Base-by-base conservation (phyloP, 1,140 invertebrate species). In the Leptestheria dahalacensis region DNA sequence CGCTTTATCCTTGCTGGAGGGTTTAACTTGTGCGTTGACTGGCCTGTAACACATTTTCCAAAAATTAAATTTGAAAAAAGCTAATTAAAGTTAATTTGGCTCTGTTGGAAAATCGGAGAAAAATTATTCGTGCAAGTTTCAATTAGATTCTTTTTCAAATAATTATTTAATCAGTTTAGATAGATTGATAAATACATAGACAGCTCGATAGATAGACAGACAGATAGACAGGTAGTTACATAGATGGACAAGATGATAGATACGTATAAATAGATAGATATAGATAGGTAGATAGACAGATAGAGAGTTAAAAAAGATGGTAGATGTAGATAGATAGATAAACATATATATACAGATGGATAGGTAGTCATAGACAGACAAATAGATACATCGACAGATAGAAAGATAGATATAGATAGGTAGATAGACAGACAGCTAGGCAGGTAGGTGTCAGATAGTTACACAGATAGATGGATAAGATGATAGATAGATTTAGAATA, bases 111-210 rank as follows among this genome's bases (percentile, higher is more conserved):
- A n/a, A n/a, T n/a, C n/a, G n/a, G n/a, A n/a, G n/a, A n/a, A n/a
- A n/a, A n/a, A n/a, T n/a, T n/a, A n/a, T n/a, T n/a, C n/a, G n/a
- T n/a, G 53, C 33, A 41, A 41, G 53, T 59, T 54, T n/a, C 24
- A 46, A 48, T 28, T 18, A 21, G 73, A 3, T 75, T 76, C 59
- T 77, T 76, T 63, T 77, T 75, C 1, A 70, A 72, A 61, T 62
- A 68, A 10, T 65, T 70, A 52, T 71, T 68, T n/a, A 66, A 59
- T 23, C 60, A 69, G 9, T 75, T 75, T 20, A 71, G 68, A 63
- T 70, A 78, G 64, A 78, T 67, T 33, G 61, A 41, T 41, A 41
- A 41, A 6, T 41, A 41, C 33, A 41, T n/a, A n/a, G n/a, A n/a
- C 33, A 41, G 33, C 33, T 41, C 6, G 33, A 41, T 41, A 41